A percentile compares a stretch with the other conserved stretches of the same genome.
Conservation (phyloP, 1,140 invertebrate species). For the Teleopsis dalmanni region DNA sequence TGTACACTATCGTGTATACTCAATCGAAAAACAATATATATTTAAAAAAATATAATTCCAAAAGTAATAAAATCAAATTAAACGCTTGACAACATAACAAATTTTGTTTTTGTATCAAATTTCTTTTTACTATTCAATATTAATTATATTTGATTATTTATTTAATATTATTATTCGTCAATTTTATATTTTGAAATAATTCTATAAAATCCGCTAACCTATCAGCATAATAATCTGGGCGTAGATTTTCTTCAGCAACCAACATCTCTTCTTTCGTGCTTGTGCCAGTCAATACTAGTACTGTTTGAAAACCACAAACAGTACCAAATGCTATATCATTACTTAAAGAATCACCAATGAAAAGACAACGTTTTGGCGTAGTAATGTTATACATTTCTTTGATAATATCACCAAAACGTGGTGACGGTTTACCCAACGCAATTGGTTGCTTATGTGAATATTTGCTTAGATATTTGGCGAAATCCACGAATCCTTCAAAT, state of each 20-base stretch:
- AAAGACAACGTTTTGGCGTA: slow-evolving; percentile 47
- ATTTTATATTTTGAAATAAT: slow-evolving; percentile 9
- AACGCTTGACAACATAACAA: too few species aligned
- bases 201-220: slow-evolving; percentile 15
- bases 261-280: slow-evolving; percentile 30
- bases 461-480: slow-evolving; percentile 42
- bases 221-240: slow-evolving; percentile 42
- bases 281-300: slow-evolving; percentile 45
- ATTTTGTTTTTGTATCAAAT: too few species aligned
- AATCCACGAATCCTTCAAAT: slow-evolving; percentile 13
- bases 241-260: not conserved
- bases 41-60: too few species aligned
- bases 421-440: slow-evolving; percentile 47
- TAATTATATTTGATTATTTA: too few species aligned
- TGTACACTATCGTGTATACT: too few species aligned
- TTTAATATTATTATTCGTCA: too few species aligned
- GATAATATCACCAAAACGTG: slow-evolving; percentile 38
- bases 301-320: slow-evolving; percentile 45
- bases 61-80: too few species aligned
- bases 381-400: slow-evolving; percentile 40
- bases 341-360: slow-evolving; percentile 52
- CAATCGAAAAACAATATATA: too few species aligned
- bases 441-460: slow-evolving; percentile 40
- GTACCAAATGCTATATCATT: slow-evolving; percentile 49
- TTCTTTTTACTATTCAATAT: too few species aligned